phyloP scores from a whole-genome alignment of 2,797 vertebrate species.

The Acanthurus leucopareius region DNA sequence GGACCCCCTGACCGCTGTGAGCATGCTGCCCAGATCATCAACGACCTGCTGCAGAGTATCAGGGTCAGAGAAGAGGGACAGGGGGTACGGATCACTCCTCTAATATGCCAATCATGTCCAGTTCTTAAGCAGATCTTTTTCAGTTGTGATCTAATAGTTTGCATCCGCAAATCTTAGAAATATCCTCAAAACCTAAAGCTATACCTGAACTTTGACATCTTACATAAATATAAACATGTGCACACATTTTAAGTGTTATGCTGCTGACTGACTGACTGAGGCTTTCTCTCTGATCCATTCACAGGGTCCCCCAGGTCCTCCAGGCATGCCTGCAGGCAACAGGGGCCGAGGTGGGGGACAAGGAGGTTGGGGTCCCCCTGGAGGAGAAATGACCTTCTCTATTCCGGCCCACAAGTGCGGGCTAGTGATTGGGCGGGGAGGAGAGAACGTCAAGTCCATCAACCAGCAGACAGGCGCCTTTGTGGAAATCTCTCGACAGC shows the following conservation, averaged over 20 bases:
- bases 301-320: conserved; percentile 90
- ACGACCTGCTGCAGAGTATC: conserved; percentile 92
- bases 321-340: conserved; percentile 83
- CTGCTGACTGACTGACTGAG: neutral
- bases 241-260: neutral
- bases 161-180: neutral
- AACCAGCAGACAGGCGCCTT: conserved; percentile 94
- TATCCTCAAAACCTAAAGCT: neutral
- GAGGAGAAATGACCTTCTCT: conserved; percentile 92
- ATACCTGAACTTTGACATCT: neutral
- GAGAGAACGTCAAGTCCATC: conserved; percentile 93
- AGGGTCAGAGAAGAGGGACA: conserved; percentile 86
- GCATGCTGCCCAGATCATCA: conserved; percentile 92
- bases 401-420: conserved; percentile 93
- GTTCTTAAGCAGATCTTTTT: too few relatives aligned
- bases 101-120: too few relatives aligned
- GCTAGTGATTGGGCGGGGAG: conserved; percentile 91
- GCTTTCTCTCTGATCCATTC: neutral
- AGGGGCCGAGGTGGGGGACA: conserved; percentile 84
- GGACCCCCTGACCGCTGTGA: conserved; percentile 92
- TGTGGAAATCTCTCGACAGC: conserved; percentile 92
- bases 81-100: conserved; percentile 55
- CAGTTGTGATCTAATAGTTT: too few relatives aligned
- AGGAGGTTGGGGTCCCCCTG: conserved; percentile 89
- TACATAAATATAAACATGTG: neutral